Base-by-base conservation (phyloP, 2,797 vertebrate species). In the Helicolenus hilgendorfi region DNA sequence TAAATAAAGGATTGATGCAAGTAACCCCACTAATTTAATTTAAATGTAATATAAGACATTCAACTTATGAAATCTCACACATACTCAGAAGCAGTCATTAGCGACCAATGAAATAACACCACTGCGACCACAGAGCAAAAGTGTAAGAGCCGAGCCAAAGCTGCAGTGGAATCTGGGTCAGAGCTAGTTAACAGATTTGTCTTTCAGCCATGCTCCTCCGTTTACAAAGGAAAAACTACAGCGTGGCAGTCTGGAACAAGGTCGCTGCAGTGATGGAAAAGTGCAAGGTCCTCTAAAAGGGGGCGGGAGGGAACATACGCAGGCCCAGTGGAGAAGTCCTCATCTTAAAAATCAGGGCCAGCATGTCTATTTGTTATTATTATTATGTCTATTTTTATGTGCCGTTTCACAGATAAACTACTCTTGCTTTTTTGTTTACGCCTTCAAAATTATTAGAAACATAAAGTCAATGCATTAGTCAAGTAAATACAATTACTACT, bases 121-220 rank as follows among this genome's bases (percentile, higher is more conserved):
- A 36, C 26, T 41, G 56, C 18, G 72, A 68, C 72, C 70, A 6
- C 27, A 53, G 65, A 41, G 58, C 22, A 11, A 63, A 89, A 77
- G 27, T 33, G 22, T 49, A 24, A 8, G 74, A 87, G 89, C 70
- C 22, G 3, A 83, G 77, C 79, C 84, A 90, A 86, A 81, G 73
- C 91, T 93, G 88, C 79, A 83, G 73, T 83, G 92, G 93, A 97
- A 96, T 95, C 78, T 96, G 90, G 95, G 95, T 96, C 94, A 95
- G 87, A 92, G 89, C 89, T 93, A 85, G 83, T 95, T 94, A 94
- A 92, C 89, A 94, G 87, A 94, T 93, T 92, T 92, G 82, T 86
- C 81, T 88, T 84, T 91, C 58, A 84, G 91, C 80, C 84, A 72
- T 29, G 71, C 80, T 88, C 64, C 83, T 81, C 70, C 63, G 67